Percentiles rank a stretch among this genome's conserved stretches.
These are phyloP conservation scores for Protomyctophum bolini DNA, from an alignment of 2,113 vertebrate genomes.

Conservation along the genomic window DNA sequence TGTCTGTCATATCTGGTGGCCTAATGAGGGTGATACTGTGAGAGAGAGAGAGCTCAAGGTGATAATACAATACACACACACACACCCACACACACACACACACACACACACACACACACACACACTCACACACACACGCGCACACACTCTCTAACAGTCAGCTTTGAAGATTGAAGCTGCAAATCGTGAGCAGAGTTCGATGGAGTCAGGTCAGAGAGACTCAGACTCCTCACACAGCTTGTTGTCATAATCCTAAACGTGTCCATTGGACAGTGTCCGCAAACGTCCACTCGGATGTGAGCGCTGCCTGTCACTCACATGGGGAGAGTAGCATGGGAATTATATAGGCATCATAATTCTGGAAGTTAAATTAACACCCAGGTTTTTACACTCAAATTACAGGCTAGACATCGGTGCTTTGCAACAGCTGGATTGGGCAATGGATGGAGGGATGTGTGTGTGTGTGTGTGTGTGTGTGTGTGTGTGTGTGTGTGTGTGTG, in stretches of 20 bases:
- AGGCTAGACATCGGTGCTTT: not conserved
- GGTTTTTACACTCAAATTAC: too few species aligned
- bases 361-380: too few species aligned
- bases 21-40: constrained; percentile 1
- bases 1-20: not conserved
- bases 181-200: not conserved
- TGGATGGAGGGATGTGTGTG: not conserved
- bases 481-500: constrained; percentile 6
- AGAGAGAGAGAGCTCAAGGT: constrained; percentile 1
- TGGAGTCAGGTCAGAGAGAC: not conserved
- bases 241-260: not conserved
- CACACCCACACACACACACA: constrained; percentile 8
- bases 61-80: constrained; percentile 28
- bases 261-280: too few species aligned
- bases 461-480: constrained; percentile 1
- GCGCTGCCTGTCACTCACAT: not conserved
- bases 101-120: not conserved
- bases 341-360: too few species aligned
- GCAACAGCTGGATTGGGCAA: constrained; percentile 4
- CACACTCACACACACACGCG: not conserved
- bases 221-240: not conserved
- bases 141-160: not conserved
- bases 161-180: not conserved
- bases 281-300: not conserved
- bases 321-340: not conserved